Conservation (phyloP, 2,888 invertebrate species). For the Brachypalpus laphriformis region DNA sequence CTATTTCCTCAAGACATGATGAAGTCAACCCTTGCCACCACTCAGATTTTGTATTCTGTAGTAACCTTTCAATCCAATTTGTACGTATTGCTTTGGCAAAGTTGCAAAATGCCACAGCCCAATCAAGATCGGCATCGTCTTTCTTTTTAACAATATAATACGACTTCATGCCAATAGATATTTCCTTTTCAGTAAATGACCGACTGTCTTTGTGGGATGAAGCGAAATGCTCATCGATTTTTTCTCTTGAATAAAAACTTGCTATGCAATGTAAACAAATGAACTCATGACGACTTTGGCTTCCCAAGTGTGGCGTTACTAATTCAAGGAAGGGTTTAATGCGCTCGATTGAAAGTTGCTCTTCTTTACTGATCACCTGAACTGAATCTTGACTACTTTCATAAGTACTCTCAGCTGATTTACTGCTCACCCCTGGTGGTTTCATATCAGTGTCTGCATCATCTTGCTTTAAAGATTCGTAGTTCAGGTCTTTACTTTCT, state of each 20-base stretch:
- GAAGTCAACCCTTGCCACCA: conserved; percentile 27
- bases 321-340: conserved; percentile 36
- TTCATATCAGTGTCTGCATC: background rate
- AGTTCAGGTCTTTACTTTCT: background rate
- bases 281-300: conserved; percentile 27
- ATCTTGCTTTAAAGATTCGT: background rate
- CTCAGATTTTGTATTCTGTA: conserved; percentile 1
- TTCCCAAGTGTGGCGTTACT: conserved; percentile 11
- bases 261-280: conserved; percentile 50
- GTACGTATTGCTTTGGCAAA: background rate
- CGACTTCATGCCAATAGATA: background rate
- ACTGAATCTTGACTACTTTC: background rate
- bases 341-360: background rate
- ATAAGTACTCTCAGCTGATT: background rate
- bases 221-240: conserved; percentile 32
- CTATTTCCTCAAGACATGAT: conserved; percentile 29
- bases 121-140: conserved; percentile 13
- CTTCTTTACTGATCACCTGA: background rate
- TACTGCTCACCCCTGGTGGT: background rate
- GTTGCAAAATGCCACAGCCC: conserved; percentile 13
- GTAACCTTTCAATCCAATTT: background rate
- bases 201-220: conserved; percentile 2
- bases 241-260: conserved; percentile 17
- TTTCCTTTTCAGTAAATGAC: conserved; percentile 3
- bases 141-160: conserved; percentile 43